Evolutionary conservation across 92 coral and sea anemone genomes (phyloP).

Genomic region (Umimayanthus kanabou): DNA sequence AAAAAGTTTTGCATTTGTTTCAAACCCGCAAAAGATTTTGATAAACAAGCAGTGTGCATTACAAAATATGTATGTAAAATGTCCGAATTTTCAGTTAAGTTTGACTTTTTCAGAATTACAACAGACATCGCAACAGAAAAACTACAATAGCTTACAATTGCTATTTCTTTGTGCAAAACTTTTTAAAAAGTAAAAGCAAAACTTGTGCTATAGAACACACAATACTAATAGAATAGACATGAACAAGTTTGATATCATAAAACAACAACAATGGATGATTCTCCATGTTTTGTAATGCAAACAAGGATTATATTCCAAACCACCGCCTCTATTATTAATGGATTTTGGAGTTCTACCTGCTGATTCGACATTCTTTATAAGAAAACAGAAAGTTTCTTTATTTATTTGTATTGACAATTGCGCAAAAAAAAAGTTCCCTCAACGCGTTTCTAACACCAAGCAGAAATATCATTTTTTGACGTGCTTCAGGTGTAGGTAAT

Average conservation of each 20-base stretch:
- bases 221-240: not conserved
- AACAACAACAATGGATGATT: not conserved
- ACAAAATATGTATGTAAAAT: not conserved
- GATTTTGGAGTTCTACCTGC: not conserved
- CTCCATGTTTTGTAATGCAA: not conserved
- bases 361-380: not conserved
- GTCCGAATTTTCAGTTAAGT: too few relatives aligned
- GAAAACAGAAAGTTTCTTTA: not conserved
- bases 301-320: not conserved
- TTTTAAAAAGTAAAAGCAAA: too few relatives aligned
- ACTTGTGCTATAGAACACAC: not conserved
- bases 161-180: too few relatives aligned
- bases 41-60: too few relatives aligned
- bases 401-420: too few relatives aligned
- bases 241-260: not conserved
- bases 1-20: too few relatives aligned
- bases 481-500: too few relatives aligned
- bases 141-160: not conserved
- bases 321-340: slow-evolving; percentile 1
- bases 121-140: too few relatives aligned
- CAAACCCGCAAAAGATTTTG: too few relatives aligned
- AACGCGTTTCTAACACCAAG: too few relatives aligned
- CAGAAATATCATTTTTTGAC: too few relatives aligned
- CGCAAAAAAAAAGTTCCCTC: not conserved
- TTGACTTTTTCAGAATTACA: not conserved